These are phyloP conservation scores for Osmoderma eremita DNA, from an alignment of 2,888 invertebrate genomes.

Conservation along the genomic window DNA sequence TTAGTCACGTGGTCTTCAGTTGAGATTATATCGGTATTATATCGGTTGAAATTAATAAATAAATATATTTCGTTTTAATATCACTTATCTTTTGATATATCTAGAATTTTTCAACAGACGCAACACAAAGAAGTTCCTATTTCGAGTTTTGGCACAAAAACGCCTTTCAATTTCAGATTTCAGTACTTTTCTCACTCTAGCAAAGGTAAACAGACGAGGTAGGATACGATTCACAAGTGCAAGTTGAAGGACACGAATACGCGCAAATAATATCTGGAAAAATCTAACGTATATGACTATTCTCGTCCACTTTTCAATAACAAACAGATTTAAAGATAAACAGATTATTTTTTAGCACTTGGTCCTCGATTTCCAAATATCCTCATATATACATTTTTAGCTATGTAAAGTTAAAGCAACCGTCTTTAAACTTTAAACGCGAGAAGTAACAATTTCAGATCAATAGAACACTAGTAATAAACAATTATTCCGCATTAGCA, in stretches of 20 bases:
- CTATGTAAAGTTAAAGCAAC: conserved; percentile 2
- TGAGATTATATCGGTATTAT: too few species aligned
- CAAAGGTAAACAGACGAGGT: not conserved
- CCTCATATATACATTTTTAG: not conserved
- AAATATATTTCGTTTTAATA: too few species aligned
- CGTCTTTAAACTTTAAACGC: not conserved
- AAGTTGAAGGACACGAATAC: not conserved
- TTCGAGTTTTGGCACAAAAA: too few species aligned
- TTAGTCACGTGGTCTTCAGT: too few species aligned
- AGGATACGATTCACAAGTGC: too few species aligned
- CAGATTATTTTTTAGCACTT: conserved; percentile 13
- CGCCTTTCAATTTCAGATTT: too few species aligned
- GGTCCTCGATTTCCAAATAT: conserved; percentile 7
- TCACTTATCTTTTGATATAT: too few species aligned
- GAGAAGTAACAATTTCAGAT: conserved; percentile 25
- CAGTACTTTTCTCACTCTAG: too few species aligned
- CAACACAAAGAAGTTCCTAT: too few species aligned
- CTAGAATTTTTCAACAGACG: too few species aligned
- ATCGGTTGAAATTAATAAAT: too few species aligned
- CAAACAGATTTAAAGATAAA: not conserved
- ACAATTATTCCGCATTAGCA: conserved; percentile 21
- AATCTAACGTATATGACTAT: not conserved
- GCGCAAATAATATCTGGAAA: conserved; percentile 16
- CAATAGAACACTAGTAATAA: conserved; percentile 10
- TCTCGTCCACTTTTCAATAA: not conserved